A percentile compares a stretch with the other conserved stretches of the same genome.
These are phyloP conservation scores for Geopemphigus sp. DNA, from an alignment of 1,140 invertebrate species.

Conservation along the genomic window DNA sequence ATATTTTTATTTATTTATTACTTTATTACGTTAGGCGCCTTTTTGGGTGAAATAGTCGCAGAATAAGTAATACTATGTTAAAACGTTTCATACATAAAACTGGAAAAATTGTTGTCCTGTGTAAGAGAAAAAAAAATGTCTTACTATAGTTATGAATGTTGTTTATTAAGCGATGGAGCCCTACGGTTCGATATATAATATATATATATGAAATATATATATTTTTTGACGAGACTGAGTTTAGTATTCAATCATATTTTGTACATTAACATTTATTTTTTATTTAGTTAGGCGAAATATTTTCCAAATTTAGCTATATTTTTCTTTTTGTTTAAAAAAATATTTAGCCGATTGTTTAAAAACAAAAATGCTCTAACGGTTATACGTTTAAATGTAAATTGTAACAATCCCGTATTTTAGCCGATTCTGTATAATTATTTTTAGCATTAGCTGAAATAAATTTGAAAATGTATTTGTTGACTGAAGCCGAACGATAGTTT, in stretches of 20 bases:
- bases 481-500: slow-evolving; percentile 26
- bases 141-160: slow-evolving; percentile 44
- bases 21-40: not conserved
- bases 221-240: slow-evolving; percentile 39
- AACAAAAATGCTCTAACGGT: not conserved
- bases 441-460: slow-evolving; percentile 36
- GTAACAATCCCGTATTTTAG: not conserved
- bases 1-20: slow-evolving; percentile 15
- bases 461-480: slow-evolving; percentile 45
- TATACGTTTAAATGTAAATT: slow-evolving; percentile 2
- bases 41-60: not conserved
- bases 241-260: slow-evolving; percentile 47
- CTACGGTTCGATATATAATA: slow-evolving; percentile 18
- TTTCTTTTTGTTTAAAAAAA: slow-evolving; percentile 6
- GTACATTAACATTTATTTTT: slow-evolving; percentile 33
- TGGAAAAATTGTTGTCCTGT: not conserved
- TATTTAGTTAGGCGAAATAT: not conserved
- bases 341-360: not conserved
- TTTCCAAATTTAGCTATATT: not conserved
- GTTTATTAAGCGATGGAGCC: slow-evolving; percentile 35
- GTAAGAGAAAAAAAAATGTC: slow-evolving; percentile 3
- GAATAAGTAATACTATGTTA: slow-evolving; percentile 35
- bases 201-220: slow-evolving; percentile 1
- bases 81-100: not conserved
- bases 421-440: slow-evolving; percentile 37